These are phyloP conservation scores for Heliconius charithonia DNA, from an alignment of 2,888 invertebrate genomes.

Conservation along the genomic window DNA sequence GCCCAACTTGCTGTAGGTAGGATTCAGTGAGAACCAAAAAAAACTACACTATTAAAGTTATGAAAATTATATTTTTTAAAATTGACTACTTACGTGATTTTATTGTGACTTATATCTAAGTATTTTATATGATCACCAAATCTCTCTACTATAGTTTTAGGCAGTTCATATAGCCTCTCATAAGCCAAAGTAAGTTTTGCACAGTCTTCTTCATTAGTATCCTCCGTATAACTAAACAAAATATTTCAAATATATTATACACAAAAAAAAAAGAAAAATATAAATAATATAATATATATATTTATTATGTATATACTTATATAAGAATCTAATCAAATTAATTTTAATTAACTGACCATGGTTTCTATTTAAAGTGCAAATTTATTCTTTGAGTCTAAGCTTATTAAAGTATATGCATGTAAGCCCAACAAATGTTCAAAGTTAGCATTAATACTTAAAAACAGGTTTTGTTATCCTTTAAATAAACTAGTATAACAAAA, in stretches of 20 bases:
- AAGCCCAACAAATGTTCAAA: background rate
- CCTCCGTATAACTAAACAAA: constrained; percentile 59
- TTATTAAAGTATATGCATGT: background rate
- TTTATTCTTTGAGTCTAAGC: background rate
- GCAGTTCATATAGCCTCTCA: constrained; percentile 86
- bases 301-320: background rate
- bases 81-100: constrained; percentile 84
- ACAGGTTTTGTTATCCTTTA: background rate
- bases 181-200: constrained; percentile 87
- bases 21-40: background rate
- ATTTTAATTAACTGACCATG: background rate
- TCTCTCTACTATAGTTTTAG: constrained; percentile 85
- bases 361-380: background rate
- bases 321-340: background rate
- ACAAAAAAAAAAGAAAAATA: too few relatives aligned
- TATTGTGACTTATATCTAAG: constrained; percentile 89
- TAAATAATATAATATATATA: too few relatives aligned
- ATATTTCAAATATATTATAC: background rate
- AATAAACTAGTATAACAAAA: too few relatives aligned
- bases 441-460: background rate
- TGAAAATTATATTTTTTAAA: background rate
- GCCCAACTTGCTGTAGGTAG: background rate
- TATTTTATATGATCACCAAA: constrained; percentile 85
- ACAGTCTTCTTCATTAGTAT: constrained; percentile 71
- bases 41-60: background rate